Evolutionary conservation across 1,140 invertebrate species (phyloP).

Genomic region (Brachionus manjavacas): DNA sequence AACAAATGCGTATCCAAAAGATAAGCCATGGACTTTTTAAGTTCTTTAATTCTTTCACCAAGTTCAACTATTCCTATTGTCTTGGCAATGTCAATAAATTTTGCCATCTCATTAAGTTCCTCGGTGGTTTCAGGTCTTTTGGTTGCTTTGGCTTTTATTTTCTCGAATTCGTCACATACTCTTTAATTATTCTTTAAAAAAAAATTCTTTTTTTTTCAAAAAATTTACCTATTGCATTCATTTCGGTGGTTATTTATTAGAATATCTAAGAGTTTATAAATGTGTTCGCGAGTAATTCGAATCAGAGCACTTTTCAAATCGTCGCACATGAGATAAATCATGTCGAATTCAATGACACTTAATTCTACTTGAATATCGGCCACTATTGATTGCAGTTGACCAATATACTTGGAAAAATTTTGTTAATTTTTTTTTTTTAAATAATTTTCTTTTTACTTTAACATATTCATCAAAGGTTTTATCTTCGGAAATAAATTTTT

Average conservation of each 20-base stretch:
- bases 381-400: constrained; percentile 52
- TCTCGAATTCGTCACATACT: constrained; percentile 77
- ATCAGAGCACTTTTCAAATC: constrained; percentile 30
- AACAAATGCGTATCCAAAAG: constrained; percentile 67
- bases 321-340: constrained; percentile 24
- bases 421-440: neutral
- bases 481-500: constrained; percentile 54
- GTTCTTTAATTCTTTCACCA: constrained; percentile 61
- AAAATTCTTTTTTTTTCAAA: neutral
- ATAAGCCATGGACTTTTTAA: constrained; percentile 69
- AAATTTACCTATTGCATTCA: constrained; percentile 17
- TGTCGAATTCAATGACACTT: constrained; percentile 54
- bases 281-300: constrained; percentile 13
- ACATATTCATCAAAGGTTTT: constrained; percentile 55
- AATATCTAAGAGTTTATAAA: neutral
- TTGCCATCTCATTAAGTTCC: constrained; percentile 75
- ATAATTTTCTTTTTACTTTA: constrained; percentile 44
- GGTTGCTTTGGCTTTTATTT: constrained; percentile 75
- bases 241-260: constrained; percentile 11
- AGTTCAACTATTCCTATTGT: constrained; percentile 62
- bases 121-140: constrained; percentile 77
- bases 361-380: constrained; percentile 53
- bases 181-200: neutral
- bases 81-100: constrained; percentile 66
- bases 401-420: constrained; percentile 51